Evolutionary conservation across 2,113 vertebrate species (phyloP).

Genomic region (Nothocercus nigrocapillus): DNA sequence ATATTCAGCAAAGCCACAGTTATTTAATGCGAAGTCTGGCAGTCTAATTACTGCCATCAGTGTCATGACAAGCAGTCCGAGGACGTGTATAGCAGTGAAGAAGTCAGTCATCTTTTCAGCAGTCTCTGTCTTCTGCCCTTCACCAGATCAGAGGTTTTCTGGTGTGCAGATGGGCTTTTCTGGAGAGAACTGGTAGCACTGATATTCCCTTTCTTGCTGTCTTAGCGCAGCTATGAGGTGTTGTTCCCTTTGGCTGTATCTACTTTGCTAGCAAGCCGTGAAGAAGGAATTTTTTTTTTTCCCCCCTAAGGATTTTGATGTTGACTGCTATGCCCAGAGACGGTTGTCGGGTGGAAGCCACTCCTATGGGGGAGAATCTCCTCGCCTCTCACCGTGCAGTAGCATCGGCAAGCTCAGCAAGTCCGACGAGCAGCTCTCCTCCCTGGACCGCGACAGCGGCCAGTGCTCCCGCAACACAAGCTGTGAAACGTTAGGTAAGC

Average conservation of each 20-base stretch:
- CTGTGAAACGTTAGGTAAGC: conserved; percentile 96
- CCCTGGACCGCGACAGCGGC: conserved; percentile 94
- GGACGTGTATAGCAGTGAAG: background rate
- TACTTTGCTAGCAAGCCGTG: background rate
- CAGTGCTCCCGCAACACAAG: conserved; percentile 98
- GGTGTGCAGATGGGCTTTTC: background rate
- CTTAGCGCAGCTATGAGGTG: background rate
- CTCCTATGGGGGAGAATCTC: conserved; percentile 93
- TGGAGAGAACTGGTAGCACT: background rate
- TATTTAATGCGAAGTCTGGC: background rate
- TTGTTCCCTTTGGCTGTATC: background rate
- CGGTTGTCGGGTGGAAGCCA: conserved; percentile 95
- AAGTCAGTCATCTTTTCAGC: background rate
- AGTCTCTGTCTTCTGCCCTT: background rate
- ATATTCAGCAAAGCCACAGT: background rate
- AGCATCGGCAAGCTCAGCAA: conserved; percentile 98
- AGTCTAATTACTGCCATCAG: background rate
- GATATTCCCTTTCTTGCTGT: background rate
- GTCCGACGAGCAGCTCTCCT: conserved; percentile 95
- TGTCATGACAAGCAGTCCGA: background rate
- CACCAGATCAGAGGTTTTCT: background rate
- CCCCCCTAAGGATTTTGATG: conserved; percentile 87
- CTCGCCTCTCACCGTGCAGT: conserved; percentile 92
- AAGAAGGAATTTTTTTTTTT: background rate
- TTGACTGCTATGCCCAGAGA: conserved; percentile 90